These are phyloP conservation scores for Lucinisca nassula DNA, from an alignment of 2,888 invertebrate genomes.

Conservation along the genomic window DNA sequence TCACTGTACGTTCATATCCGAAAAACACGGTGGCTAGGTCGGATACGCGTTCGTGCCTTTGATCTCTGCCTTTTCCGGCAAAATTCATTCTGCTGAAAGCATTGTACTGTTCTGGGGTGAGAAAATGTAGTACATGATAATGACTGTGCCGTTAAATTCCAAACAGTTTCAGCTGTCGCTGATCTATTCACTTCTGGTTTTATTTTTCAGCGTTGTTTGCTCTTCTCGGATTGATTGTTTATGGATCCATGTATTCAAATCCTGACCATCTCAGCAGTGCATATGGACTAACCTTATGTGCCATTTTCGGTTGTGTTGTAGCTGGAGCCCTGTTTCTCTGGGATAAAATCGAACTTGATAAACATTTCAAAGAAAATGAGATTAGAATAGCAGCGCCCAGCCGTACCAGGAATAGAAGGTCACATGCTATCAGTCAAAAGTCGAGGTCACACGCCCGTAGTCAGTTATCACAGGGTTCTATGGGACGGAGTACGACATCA, in stretches of 20 bases:
- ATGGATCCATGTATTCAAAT: conserved; percentile 48
- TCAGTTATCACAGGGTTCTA: conserved; percentile 22
- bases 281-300: conserved; percentile 60
- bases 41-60: too few relatives aligned
- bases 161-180: too few relatives aligned
- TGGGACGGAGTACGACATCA: neutral
- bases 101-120: too few relatives aligned
- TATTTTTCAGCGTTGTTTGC: conserved; percentile 46
- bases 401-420: conserved; percentile 41
- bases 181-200: too few relatives aligned
- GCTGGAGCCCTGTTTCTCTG: conserved; percentile 61
- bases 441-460: conserved; percentile 48
- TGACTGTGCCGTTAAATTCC: too few relatives aligned
- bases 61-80: too few relatives aligned
- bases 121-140: too few relatives aligned
- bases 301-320: conserved; percentile 48
- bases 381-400: conserved; percentile 41
- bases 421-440: conserved; percentile 41
- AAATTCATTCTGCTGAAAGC: too few relatives aligned
- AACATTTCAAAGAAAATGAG: conserved; percentile 17
- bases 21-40: too few relatives aligned
- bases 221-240: conserved; percentile 60
- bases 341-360: conserved; percentile 60
- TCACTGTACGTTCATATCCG: too few relatives aligned
- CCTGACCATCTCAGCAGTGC: conserved; percentile 66